Conservation (phyloP, 2,797 vertebrate genomes). For the Eidolon dupreanum region DNA sequence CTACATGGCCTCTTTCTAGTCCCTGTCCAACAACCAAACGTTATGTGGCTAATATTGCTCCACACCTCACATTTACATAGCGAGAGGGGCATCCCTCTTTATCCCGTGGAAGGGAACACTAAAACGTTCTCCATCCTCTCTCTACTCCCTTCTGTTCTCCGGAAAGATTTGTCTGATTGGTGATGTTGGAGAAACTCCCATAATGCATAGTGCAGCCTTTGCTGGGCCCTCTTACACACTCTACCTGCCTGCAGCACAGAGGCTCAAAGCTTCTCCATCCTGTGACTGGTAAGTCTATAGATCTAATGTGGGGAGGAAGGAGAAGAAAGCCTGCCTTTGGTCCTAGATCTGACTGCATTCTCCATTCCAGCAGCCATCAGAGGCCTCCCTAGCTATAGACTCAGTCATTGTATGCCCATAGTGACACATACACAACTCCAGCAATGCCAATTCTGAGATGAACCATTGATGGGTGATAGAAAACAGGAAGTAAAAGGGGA, state of each 20-base stretch:
- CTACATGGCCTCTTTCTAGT: not conserved
- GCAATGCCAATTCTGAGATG: not conserved
- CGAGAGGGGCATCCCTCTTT: not conserved
- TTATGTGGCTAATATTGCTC: not conserved
- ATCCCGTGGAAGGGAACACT: not conserved
- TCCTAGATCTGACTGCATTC: not conserved
- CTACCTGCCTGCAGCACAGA: not conserved
- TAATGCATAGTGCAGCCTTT: not conserved
- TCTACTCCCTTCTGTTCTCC: not conserved
- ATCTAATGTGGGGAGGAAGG: not conserved
- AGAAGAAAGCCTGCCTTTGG: not conserved
- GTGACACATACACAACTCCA: not conserved
- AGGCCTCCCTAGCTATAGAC: not conserved
- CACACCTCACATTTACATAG: not conserved
- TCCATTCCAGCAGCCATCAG: not conserved
- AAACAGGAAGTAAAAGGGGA: not conserved
- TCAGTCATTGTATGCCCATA: accelerated
- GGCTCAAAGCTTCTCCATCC: not conserved
- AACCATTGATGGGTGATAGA: not conserved
- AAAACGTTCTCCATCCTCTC: not conserved
- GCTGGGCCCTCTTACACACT: not conserved
- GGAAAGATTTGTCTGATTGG: not conserved
- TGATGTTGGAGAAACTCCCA: not conserved
- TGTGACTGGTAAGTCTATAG: not conserved
- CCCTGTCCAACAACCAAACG: not conserved